Conservation (phyloP, 2,888 invertebrate species). For the Drosophila sordidula region DNA sequence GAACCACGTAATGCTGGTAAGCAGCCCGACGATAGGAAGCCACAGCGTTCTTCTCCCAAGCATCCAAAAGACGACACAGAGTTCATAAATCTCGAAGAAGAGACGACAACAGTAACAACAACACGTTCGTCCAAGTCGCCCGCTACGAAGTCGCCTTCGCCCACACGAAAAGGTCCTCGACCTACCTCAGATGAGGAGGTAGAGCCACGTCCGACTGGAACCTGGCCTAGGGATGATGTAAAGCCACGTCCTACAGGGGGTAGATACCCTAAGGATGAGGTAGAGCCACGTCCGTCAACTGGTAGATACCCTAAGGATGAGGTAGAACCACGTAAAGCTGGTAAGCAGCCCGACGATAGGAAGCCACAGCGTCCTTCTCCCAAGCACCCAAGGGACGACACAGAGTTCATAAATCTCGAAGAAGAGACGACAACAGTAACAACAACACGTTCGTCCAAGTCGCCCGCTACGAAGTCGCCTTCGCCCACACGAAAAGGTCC, state of each 20-base stretch:
- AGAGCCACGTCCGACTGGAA: background rate
- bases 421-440: conserved; percentile 58
- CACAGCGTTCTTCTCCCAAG: background rate
- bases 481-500: conserved; percentile 45
- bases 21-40: background rate
- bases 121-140: conserved; percentile 31
- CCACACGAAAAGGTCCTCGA: conserved; percentile 36
- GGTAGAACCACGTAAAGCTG: background rate
- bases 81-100: conserved; percentile 39
- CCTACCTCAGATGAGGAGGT: conserved; percentile 24
- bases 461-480: conserved; percentile 26
- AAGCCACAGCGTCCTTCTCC: background rate
- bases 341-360: background rate
- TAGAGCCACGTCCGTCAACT: background rate
- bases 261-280: too few relatives aligned
- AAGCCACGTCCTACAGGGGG: too few relatives aligned
- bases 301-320: background rate
- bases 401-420: conserved; percentile 39
- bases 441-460: conserved; percentile 34
- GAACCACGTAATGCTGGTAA: background rate
- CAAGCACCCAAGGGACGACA: background rate
- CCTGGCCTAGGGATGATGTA: too few relatives aligned
- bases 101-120: conserved; percentile 53
- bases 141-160: conserved; percentile 36
- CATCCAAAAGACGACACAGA: conserved; percentile 24